A percentile compares a stretch with the other conserved stretches of the same genome.
Evolutionary conservation across 2,113 vertebrate genomes (phyloP).

Genomic region (Vidua chalybeata): DNA sequence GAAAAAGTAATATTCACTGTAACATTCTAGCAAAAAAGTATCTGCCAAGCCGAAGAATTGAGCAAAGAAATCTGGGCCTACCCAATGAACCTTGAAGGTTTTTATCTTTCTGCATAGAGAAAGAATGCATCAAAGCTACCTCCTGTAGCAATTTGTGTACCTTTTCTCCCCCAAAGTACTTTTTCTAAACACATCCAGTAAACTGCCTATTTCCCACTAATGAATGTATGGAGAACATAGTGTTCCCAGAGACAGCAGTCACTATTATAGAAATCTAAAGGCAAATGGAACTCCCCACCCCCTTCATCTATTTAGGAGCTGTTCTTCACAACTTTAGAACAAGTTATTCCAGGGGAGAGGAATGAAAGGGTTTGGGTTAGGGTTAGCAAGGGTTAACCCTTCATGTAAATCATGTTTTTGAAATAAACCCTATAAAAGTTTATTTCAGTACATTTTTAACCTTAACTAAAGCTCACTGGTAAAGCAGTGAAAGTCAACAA

Average conservation of each 20-base stretch:
- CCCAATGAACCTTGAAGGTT: neutral
- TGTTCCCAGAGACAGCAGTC: neutral
- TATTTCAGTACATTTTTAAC: neutral
- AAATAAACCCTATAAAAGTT: neutral
- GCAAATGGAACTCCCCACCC: neutral
- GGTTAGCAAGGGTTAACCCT: neutral
- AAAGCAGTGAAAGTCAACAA: neutral
- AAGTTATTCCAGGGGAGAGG: neutral
- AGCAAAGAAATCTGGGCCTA: neutral
- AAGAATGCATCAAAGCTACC: neutral
- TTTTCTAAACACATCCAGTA: neutral
- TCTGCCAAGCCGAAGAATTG: neutral
- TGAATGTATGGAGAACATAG: neutral
- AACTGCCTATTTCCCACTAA: neutral
- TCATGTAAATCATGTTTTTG: neutral
- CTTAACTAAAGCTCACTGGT: neutral
- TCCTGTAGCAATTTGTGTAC: neutral
- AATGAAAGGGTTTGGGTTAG: neutral
- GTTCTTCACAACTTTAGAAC: neutral
- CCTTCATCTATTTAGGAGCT: neutral
- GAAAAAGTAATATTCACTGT: neutral
- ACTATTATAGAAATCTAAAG: neutral
- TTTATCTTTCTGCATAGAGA: neutral
- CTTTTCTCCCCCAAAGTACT: neutral
- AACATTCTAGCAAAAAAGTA: neutral